Conservation (phyloP, 2,113 vertebrate genomes). For the Uria lomvia region DNA sequence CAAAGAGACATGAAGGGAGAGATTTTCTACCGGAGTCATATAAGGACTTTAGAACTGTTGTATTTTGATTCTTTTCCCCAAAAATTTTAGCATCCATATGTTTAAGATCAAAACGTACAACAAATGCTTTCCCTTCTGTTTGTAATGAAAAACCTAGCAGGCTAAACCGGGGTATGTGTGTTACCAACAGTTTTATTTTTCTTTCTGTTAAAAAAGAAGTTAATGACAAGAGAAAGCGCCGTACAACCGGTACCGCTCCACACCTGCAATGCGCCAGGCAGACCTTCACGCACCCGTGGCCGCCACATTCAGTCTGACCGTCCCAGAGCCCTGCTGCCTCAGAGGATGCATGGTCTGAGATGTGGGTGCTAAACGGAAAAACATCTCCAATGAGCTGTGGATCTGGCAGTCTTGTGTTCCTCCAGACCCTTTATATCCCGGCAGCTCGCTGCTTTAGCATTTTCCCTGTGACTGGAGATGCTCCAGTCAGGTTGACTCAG, state of each 20-base stretch:
- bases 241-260: rapidly evolving
- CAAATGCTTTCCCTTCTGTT: background rate
- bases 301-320: background rate
- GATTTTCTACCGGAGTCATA: background rate
- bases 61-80: background rate
- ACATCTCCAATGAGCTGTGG: background rate
- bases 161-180: background rate
- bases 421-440: background rate
- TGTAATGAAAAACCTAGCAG: background rate
- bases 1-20: background rate
- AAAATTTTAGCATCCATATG: background rate
- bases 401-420: background rate
- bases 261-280: background rate
- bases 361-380: background rate
- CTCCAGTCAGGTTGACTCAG: background rate
- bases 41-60: rapidly evolving
- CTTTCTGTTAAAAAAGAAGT: background rate
- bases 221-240: background rate
- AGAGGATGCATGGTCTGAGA: background rate
- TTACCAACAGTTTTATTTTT: background rate
- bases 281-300: rapidly evolving
- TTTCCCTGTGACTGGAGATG: background rate
- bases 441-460: background rate
- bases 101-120: background rate
- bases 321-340: background rate